These are phyloP conservation scores for Drosophila malerkotliana DNA, from an alignment of 1,140 invertebrate species.

Conservation along the genomic window DNA sequence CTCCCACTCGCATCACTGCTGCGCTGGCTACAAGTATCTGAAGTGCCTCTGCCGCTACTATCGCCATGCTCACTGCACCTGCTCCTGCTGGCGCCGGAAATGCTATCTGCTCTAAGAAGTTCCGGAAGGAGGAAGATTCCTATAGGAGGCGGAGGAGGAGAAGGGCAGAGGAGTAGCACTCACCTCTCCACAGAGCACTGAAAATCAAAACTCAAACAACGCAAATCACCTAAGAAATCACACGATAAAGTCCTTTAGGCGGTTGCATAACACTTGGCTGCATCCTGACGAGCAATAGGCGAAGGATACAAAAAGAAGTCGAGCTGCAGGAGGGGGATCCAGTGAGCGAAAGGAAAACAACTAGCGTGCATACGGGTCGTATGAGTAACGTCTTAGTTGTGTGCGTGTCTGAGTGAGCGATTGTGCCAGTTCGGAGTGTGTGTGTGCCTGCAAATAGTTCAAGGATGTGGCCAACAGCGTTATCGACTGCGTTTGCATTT, in stretches of 20 bases:
- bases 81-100: constrained; percentile 76
- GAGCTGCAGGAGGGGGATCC: not conserved
- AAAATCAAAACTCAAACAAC: constrained; percentile 68
- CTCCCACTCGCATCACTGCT: constrained; percentile 72
- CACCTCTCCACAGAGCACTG: constrained; percentile 22
- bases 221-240: constrained; percentile 60
- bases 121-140: not conserved
- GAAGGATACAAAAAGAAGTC: constrained; percentile 5
- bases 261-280: constrained; percentile 81
- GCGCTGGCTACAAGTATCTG: constrained; percentile 76
- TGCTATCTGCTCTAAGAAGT: constrained; percentile 68
- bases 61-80: constrained; percentile 74
- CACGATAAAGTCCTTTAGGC: constrained; percentile 80
- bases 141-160: not conserved
- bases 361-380: constrained; percentile 78
- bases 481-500: constrained; percentile 64
- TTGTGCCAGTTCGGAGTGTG: constrained; percentile 14
- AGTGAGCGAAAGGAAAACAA: constrained; percentile 39
- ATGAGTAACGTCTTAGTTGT: constrained; percentile 80
- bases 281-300: constrained; percentile 44
- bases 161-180: constrained; percentile 10
- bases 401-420: constrained; percentile 20
- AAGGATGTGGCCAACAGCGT: constrained; percentile 65
- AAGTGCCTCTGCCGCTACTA: constrained; percentile 76
- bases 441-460: constrained; percentile 14